Conservation (phyloP, 2,797 vertebrate genomes). For the Argya squamiceps region DNA sequence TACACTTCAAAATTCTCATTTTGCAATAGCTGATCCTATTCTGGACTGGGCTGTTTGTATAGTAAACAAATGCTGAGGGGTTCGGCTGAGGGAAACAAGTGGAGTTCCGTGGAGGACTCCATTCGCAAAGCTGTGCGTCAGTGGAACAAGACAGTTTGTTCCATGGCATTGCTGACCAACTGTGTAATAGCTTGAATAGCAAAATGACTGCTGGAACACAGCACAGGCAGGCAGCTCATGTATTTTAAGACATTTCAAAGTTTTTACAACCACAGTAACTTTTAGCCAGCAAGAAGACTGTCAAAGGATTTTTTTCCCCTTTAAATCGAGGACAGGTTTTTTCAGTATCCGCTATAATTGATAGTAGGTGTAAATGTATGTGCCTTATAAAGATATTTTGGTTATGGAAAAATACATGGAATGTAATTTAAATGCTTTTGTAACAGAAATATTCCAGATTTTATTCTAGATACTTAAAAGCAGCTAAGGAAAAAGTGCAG, state of each 20-base stretch:
- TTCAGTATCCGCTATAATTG: neutral
- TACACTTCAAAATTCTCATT: conserved; percentile 1
- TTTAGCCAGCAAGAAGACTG: neutral
- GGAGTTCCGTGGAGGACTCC: neutral
- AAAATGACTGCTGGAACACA: neutral
- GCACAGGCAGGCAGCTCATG: neutral
- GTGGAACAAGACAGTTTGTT: neutral
- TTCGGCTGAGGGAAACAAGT: neutral
- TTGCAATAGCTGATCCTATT: neutral
- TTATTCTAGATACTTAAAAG: neutral
- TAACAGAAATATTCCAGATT: conserved; percentile 4
- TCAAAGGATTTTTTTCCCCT: neutral
- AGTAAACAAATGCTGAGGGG: neutral
- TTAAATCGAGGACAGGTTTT: neutral
- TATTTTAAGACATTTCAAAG: neutral
- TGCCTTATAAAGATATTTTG: conserved; percentile 40
- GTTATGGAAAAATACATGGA: neutral
- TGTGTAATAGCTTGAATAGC: neutral
- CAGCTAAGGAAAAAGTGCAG: neutral
- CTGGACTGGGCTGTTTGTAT: neutral
- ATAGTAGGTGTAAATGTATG: neutral
- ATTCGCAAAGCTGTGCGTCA: neutral
- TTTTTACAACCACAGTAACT: neutral
- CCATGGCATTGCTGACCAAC: neutral
- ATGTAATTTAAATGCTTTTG: conserved; percentile 12